Percentiles rank a stretch among this genome's conserved stretches.
These are phyloP conservation scores for Calephelis virginiensis DNA, from an alignment of 1,140 invertebrate species.

Conservation along the genomic window DNA sequence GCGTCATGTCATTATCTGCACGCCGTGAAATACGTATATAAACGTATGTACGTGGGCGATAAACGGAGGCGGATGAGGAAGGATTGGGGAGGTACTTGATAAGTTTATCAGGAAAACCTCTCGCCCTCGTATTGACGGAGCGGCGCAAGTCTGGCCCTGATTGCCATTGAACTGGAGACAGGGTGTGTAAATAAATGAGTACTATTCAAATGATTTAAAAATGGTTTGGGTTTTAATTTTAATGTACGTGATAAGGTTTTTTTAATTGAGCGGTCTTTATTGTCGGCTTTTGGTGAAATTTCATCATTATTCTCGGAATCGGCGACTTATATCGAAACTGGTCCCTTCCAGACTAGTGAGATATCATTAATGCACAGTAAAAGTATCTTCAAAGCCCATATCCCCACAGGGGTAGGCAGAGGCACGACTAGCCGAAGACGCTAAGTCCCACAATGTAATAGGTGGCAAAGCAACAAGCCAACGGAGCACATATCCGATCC, in stretches of 20 bases:
- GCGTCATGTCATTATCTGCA: conserved; percentile 16
- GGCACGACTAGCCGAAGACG: too few relatives aligned
- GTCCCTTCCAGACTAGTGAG: too few relatives aligned
- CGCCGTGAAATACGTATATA: conserved; percentile 24
- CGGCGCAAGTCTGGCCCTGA: conserved; percentile 65
- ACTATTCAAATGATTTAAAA: background rate
- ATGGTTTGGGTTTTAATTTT: background rate
- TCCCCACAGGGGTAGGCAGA: too few relatives aligned
- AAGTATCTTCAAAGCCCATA: too few relatives aligned
- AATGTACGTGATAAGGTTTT: background rate
- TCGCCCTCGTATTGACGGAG: conserved; percentile 73
- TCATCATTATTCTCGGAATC: too few relatives aligned
- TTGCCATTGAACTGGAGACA: conserved; percentile 69
- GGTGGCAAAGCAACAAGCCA: too few relatives aligned
- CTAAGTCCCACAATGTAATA: too few relatives aligned
- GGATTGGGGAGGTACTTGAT: conserved; percentile 48
- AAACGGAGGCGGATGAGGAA: conserved; percentile 55
- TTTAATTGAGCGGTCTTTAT: too few relatives aligned
- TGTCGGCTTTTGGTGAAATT: too few relatives aligned
- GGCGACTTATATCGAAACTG: too few relatives aligned
- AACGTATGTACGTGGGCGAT: conserved; percentile 55
- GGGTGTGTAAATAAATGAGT: conserved; percentile 49
- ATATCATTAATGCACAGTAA: too few relatives aligned
- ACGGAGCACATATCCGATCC: too few relatives aligned
- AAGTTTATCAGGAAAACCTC: conserved; percentile 75